Conservation (phyloP, 2,888 invertebrate genomes). For the Xylota segnis region DNA sequence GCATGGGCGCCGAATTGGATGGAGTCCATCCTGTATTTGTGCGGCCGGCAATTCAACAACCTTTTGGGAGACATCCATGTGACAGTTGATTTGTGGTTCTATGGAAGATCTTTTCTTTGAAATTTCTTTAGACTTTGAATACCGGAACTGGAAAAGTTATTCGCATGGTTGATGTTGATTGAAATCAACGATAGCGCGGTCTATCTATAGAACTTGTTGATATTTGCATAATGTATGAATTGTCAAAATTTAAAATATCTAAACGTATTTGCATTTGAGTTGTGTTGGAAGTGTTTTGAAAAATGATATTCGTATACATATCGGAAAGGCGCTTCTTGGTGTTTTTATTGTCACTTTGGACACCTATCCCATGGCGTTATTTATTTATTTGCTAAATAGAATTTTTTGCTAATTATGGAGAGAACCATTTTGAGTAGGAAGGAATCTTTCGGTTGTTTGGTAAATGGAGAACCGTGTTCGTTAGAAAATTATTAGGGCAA, state of each 20-base stretch:
- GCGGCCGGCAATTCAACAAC: conserved; percentile 47
- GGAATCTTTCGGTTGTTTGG: not conserved
- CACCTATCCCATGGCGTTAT: not conserved
- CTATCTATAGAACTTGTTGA: not conserved
- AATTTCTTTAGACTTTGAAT: conserved; percentile 7
- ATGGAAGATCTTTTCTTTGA: conserved; percentile 16
- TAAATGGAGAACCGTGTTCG: too few species aligned
- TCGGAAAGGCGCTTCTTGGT: not conserved
- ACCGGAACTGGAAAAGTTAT: conserved; percentile 49
- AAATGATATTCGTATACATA: not conserved
- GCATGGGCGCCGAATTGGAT: conserved; percentile 69
- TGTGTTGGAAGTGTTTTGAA: not conserved
- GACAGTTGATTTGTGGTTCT: conserved; percentile 46
- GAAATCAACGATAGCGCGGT: not conserved
- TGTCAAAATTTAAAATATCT: not conserved
- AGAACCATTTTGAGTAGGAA: not conserved
- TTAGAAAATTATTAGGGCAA: too few species aligned
- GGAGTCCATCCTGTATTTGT: conserved; percentile 51
- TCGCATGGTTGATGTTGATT: not conserved
- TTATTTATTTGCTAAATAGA: not conserved
- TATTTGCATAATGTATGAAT: not conserved
- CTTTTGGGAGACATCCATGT: conserved; percentile 35
- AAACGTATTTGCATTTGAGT: not conserved
- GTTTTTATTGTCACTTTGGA: not conserved
- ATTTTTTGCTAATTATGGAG: not conserved